Percentiles rank a stretch among this genome's conserved stretches.
Conservation (phyloP, 2,797 vertebrate species). For the Antrozous pallidus region DNA sequence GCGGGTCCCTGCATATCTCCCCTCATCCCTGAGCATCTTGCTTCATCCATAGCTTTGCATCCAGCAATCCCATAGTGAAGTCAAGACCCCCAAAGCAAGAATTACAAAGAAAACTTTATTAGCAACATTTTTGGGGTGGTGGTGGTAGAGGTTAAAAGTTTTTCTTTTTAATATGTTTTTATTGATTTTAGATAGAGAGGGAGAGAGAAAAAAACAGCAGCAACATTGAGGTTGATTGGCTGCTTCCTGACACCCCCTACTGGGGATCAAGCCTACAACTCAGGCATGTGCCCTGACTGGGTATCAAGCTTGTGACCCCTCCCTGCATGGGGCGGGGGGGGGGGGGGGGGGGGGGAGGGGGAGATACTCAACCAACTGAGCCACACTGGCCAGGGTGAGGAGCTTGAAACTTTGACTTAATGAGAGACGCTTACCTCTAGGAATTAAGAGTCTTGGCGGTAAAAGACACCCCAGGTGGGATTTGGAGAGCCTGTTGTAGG, state of each 20-base stretch:
- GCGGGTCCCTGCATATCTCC: background rate
- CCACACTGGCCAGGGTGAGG: background rate
- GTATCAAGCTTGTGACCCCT: background rate
- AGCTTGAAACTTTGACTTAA: background rate
- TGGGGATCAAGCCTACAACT: background rate
- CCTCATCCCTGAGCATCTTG: background rate
- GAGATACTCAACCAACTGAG: background rate
- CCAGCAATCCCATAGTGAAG: background rate
- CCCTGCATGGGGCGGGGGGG: too few relatives aligned
- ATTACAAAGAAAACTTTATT: background rate
- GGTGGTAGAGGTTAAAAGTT: background rate
- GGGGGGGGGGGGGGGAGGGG: too few relatives aligned
- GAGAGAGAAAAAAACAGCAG: background rate
- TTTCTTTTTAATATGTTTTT: background rate
- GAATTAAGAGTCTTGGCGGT: background rate
- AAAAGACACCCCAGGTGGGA: background rate
- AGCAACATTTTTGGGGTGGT: background rate
- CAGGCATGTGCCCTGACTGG: background rate
- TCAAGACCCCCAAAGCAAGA: background rate
- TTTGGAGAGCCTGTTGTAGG: background rate
- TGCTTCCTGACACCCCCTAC: background rate
- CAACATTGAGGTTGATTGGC: background rate
- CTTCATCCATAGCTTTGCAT: background rate
- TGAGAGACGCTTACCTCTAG: background rate
- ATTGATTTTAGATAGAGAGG: background rate